phyloP scores from a whole-genome alignment of 2,888 invertebrate genomes.

The Cosmia trapezina region DNA sequence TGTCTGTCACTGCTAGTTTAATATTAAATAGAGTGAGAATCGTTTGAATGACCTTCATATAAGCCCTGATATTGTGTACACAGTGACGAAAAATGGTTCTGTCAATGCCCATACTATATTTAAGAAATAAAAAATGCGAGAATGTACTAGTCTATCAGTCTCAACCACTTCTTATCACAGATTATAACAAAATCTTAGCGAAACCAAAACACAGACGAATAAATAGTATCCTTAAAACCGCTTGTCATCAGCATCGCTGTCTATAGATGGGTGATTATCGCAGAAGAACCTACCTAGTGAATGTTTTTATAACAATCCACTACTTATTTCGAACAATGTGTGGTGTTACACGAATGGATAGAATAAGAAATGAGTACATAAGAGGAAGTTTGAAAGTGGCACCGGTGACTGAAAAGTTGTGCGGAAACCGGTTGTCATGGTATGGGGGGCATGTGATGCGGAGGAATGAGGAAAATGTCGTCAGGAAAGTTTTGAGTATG shows the following conservation, averaged over 20 bases:
- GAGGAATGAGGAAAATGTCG: too few relatives aligned
- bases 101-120: neutral
- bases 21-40: slow-evolving; percentile 30
- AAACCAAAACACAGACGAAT: too few relatives aligned
- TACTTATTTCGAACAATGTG: too few relatives aligned
- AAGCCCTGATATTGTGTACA: neutral
- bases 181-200: neutral
- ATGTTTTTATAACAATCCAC: too few relatives aligned
- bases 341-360: too few relatives aligned
- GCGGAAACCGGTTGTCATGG: too few relatives aligned
- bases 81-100: neutral
- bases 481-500: too few relatives aligned
- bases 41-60: neutral
- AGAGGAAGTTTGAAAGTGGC: too few relatives aligned
- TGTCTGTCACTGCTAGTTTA: slow-evolving; percentile 38
- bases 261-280: neutral
- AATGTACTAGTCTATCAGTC: neutral
- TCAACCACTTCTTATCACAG: neutral
- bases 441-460: too few relatives aligned
- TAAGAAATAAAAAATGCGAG: neutral
- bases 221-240: neutral
- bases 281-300: neutral
- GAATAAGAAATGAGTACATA: too few relatives aligned
- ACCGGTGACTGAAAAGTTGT: too few relatives aligned
- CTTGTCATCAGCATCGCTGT: neutral